Evolutionary conservation across 2,888 invertebrate species (phyloP).

Genomic region (Ferdinandea cuprea): DNA sequence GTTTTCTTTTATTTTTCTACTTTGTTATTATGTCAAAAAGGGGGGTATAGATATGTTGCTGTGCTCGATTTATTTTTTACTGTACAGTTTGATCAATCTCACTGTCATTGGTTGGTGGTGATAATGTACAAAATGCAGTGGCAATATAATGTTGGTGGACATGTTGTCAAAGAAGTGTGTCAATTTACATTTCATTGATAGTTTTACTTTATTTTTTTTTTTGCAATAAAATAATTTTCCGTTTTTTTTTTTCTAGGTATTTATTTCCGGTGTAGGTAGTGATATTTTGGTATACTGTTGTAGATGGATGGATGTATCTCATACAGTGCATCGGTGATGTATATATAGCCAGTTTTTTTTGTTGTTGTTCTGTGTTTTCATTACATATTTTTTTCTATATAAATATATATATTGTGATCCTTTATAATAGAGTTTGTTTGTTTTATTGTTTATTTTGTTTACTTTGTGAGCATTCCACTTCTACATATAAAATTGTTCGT

Average conservation of each 20-base stretch:
- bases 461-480: slow-evolving; percentile 68
- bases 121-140: slow-evolving; percentile 65
- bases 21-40: slow-evolving; percentile 31
- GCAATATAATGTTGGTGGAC: slow-evolving; percentile 63
- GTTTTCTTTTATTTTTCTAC: slow-evolving; percentile 39
- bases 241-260: neutral
- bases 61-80: slow-evolving; percentile 59
- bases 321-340: slow-evolving; percentile 66
- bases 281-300: slow-evolving; percentile 48
- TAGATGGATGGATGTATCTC: slow-evolving; percentile 60
- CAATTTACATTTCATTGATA: slow-evolving; percentile 60
- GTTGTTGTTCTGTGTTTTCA: slow-evolving; percentile 63
- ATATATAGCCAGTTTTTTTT: slow-evolving; percentile 63
- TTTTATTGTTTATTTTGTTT: slow-evolving; percentile 34
- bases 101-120: slow-evolving; percentile 46
- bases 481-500: slow-evolving; percentile 60
- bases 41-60: slow-evolving; percentile 46
- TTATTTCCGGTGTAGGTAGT: slow-evolving; percentile 60
- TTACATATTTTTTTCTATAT: slow-evolving; percentile 26
- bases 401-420: slow-evolving; percentile 50
- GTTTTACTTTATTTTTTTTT: slow-evolving; percentile 32
- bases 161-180: slow-evolving; percentile 73
- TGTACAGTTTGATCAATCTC: slow-evolving; percentile 47
- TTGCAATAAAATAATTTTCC: slow-evolving; percentile 53
- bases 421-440: slow-evolving; percentile 40